phyloP scores from a whole-genome alignment of 2,888 invertebrate species.

The Eilema griseolum region DNA sequence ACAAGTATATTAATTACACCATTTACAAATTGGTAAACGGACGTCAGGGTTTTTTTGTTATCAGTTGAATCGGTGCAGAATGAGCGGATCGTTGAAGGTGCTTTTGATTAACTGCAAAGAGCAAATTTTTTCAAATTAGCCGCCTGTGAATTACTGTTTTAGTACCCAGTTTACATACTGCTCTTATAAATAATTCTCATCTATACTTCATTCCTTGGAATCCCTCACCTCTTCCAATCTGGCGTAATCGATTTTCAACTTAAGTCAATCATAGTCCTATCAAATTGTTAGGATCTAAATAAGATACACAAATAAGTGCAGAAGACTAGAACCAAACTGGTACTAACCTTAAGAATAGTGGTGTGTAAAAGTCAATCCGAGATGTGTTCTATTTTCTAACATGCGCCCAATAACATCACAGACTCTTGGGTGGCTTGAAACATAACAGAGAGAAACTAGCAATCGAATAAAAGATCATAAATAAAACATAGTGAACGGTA shows the following conservation, averaged over 20 bases:
- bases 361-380: background rate
- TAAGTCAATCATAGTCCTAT: background rate
- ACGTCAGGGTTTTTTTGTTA: background rate
- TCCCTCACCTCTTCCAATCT: background rate
- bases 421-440: slow-evolving; percentile 55
- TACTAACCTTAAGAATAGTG: background rate
- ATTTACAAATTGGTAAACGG: background rate
- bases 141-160: background rate
- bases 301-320: background rate
- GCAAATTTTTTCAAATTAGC: too few relatives aligned
- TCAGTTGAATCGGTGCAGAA: background rate
- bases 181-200: background rate
- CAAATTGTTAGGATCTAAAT: background rate
- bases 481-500: slow-evolving; percentile 80
- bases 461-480: slow-evolving; percentile 82
- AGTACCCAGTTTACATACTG: background rate
- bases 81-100: background rate
- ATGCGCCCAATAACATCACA: slow-evolving; percentile 47
- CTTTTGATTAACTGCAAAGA: background rate
- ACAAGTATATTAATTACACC: background rate
- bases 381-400: slow-evolving; percentile 20
- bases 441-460: slow-evolving; percentile 68
- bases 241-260: background rate
- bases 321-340: background rate
- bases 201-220: background rate